phyloP scores from a whole-genome alignment of 2,797 vertebrate species.

The Acanthurus tractus region DNA sequence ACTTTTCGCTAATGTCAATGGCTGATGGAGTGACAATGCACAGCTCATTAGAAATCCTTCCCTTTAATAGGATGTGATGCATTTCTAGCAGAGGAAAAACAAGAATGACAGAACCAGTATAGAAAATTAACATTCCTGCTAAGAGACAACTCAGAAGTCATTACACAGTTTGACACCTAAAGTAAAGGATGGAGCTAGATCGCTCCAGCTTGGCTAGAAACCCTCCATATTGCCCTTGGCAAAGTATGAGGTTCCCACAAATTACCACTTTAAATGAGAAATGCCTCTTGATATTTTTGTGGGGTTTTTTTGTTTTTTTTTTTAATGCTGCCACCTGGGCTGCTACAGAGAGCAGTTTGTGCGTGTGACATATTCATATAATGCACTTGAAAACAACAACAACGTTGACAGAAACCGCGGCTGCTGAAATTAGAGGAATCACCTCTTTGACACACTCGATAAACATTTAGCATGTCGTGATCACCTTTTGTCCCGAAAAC shows the following conservation, averaged over 20 bases:
- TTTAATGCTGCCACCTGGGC: slow-evolving; percentile 70
- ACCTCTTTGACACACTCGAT: slow-evolving; percentile 35
- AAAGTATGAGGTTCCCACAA: slow-evolving; percentile 63
- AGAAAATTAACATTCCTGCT: slow-evolving; percentile 44
- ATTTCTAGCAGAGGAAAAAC: slow-evolving; percentile 2
- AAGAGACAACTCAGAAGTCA: slow-evolving; percentile 37
- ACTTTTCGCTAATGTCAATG: background rate
- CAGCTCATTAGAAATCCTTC: background rate
- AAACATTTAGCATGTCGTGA: slow-evolving; percentile 37
- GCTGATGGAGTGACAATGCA: slow-evolving; percentile 13
- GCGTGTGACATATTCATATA: slow-evolving; percentile 71
- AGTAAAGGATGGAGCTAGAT: slow-evolving; percentile 44
- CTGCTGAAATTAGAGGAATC: slow-evolving; percentile 50
- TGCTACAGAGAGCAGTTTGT: slow-evolving; percentile 58
- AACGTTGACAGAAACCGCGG: slow-evolving; percentile 26
- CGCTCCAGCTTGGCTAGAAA: slow-evolving; percentile 40
- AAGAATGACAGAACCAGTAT: slow-evolving; percentile 31
- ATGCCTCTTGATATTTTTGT: slow-evolving; percentile 56
- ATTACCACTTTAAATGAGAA: slow-evolving; percentile 68
- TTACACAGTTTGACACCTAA: slow-evolving; percentile 49
- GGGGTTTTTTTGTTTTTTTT: slow-evolving; percentile 39
- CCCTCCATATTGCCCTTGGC: slow-evolving; percentile 31
- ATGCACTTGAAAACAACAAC: slow-evolving; percentile 58
- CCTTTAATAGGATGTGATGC: background rate
- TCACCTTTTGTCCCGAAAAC: slow-evolving; percentile 34